These are phyloP conservation scores for Matsumyia berberina DNA, from an alignment of 2,888 invertebrate species.

Conservation along the genomic window DNA sequence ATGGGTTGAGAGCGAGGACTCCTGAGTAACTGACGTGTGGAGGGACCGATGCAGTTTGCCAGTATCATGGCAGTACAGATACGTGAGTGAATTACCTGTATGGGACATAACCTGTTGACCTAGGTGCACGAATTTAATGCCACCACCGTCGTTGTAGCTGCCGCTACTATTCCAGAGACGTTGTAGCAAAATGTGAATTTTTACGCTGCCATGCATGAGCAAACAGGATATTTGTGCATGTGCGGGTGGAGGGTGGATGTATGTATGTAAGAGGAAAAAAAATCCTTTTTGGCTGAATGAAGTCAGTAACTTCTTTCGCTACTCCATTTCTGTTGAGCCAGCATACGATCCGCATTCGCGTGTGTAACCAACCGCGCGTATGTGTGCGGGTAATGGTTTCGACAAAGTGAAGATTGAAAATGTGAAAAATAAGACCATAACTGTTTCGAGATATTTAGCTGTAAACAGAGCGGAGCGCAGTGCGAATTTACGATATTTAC, in stretches of 20 bases:
- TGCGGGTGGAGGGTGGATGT: constrained; percentile 2
- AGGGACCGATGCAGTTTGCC: constrained; percentile 15
- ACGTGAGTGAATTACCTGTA: constrained; percentile 69
- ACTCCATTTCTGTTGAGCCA: constrained; percentile 3
- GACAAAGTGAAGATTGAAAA: constrained; percentile 65
- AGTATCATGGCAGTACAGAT: constrained; percentile 45
- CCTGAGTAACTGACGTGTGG: not conserved
- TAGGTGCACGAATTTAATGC: constrained; percentile 62
- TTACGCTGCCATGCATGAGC: constrained; percentile 40
- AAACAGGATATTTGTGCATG: constrained; percentile 2
- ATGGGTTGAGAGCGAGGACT: constrained; percentile 24
- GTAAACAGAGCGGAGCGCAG: constrained; percentile 45
- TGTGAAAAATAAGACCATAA: constrained; percentile 33
- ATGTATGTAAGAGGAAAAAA: too few relatives aligned
- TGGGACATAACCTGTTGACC: constrained; percentile 71
- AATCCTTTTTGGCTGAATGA: constrained; percentile 53
- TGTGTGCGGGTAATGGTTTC: constrained; percentile 60
- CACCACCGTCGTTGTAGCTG: constrained; percentile 15
- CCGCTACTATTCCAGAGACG: not conserved
- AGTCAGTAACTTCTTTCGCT: constrained; percentile 57
- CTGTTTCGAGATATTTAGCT: constrained; percentile 49
- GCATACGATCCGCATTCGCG: not conserved
- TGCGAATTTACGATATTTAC: constrained; percentile 60
- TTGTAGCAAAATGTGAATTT: constrained; percentile 39
- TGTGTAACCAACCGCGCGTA: not conserved